Evolutionary conservation across 37 sponge, comb jelly and placozoan species (phyloP).

Genomic region (Crambe crambe): DNA sequence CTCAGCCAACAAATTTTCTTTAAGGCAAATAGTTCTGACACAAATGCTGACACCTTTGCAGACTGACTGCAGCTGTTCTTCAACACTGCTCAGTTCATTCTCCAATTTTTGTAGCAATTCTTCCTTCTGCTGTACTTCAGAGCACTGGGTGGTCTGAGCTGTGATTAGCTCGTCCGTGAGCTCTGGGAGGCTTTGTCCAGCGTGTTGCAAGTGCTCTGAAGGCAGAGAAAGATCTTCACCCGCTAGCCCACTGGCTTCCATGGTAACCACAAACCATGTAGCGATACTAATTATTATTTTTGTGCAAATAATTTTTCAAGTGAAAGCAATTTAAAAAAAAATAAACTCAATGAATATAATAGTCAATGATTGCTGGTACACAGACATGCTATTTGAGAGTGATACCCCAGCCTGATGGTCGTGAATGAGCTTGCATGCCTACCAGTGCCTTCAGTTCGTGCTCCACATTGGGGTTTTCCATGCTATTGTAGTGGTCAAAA

Average conservation of each 20-base stretch:
- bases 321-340: too few species aligned
- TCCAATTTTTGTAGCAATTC: background rate
- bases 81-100: constrained; percentile 7
- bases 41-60: constrained; percentile 1
- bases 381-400: background rate
- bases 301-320: too few species aligned
- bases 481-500: constrained; percentile 8
- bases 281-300: too few species aligned
- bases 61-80: background rate
- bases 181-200: constrained; percentile 24
- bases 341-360: constrained; percentile 6
- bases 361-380: background rate
- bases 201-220: background rate
- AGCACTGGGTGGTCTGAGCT: constrained; percentile 17
- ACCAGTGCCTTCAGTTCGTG: constrained; percentile 33
- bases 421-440: background rate
- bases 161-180: constrained; percentile 33
- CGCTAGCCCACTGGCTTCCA: background rate
- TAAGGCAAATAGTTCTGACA: constrained; percentile 20
- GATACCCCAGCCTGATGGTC: background rate
- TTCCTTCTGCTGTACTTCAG: constrained; percentile 21
- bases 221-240: background rate
- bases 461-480: background rate
- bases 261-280: background rate
- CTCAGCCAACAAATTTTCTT: constrained; percentile 6